Evolutionary conservation across 2,797 vertebrate species (phyloP).

Genomic region (Leucoraja ocellata): DNA sequence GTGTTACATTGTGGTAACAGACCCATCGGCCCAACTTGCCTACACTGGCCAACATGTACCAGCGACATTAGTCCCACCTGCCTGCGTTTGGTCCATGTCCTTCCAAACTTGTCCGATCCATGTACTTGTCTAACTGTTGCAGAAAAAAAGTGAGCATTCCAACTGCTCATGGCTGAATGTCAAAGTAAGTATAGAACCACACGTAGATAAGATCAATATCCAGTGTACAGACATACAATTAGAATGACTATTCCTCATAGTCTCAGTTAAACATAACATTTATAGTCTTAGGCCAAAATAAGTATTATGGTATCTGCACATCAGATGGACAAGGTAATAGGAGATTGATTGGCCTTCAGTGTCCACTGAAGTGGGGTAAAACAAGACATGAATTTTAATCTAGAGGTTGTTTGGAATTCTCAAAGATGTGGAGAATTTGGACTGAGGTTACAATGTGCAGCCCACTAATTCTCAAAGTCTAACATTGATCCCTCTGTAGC

Average conservation of each 20-base stretch:
- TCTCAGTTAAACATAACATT: background rate
- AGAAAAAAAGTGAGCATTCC: background rate
- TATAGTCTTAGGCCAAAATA: background rate
- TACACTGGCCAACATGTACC: too few relatives aligned
- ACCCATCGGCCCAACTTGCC: too few relatives aligned
- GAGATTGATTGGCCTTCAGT: background rate
- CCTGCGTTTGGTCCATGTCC: too few relatives aligned
- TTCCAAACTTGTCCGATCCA: too few relatives aligned
- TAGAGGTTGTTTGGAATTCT: background rate
- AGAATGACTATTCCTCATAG: background rate
- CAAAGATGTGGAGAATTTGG: background rate
- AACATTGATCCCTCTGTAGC: background rate
- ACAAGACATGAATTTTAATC: background rate
- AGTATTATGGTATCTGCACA: background rate
- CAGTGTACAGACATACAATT: background rate
- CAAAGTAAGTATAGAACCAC: background rate
- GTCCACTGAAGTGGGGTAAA: background rate
- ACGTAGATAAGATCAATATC: conserved; percentile 20
- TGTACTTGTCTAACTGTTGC: too few relatives aligned
- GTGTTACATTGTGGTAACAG: too few relatives aligned
- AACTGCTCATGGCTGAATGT: background rate
- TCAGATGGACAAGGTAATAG: background rate
- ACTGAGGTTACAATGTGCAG: background rate
- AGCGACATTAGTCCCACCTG: too few relatives aligned
- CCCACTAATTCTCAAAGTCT: background rate